Percentiles rank a stretch among this genome's conserved stretches.
Conservation (phyloP, 2,888 invertebrate species). For the Ptychoptera contaminata region DNA sequence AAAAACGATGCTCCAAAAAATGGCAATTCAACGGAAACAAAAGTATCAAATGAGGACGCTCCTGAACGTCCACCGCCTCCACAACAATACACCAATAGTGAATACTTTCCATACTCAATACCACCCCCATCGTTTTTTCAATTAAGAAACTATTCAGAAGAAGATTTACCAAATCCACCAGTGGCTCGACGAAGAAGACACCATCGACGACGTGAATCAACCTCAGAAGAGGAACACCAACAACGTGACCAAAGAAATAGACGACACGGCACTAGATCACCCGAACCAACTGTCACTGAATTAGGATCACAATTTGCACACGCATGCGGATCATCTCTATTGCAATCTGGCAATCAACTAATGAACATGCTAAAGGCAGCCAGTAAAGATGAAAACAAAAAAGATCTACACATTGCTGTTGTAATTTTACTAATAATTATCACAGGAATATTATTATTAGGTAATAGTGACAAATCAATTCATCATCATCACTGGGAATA, state of each 20-base stretch:
- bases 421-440: conserved; percentile 65
- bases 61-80: conserved; percentile 37
- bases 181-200: conserved; percentile 35
- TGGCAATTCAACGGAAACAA: conserved; percentile 17
- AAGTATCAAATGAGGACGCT: conserved; percentile 16
- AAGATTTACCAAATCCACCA: conserved; percentile 19
- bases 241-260: conserved; percentile 27
- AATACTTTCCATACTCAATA: conserved; percentile 37
- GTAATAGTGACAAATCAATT: conserved; percentile 53
- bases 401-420: conserved; percentile 58
- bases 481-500: conserved; percentile 81
- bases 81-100: conserved; percentile 26
- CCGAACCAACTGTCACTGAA: conserved; percentile 51
- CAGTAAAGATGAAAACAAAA: conserved; percentile 41
- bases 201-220: conserved; percentile 35
- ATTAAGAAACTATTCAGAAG: conserved; percentile 26
- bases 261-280: conserved; percentile 26
- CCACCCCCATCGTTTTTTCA: conserved; percentile 35
- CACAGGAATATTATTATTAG: conserved; percentile 59
- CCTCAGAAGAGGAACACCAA: conserved; percentile 36
- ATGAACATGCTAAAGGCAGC: conserved; percentile 44
- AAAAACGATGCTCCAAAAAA: conserved; percentile 15
- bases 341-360: conserved; percentile 49
- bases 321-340: conserved; percentile 49
- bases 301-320: conserved; percentile 52